These are phyloP conservation scores for Mya arenaria DNA, from an alignment of 1,140 invertebrate species.

Conservation along the genomic window DNA sequence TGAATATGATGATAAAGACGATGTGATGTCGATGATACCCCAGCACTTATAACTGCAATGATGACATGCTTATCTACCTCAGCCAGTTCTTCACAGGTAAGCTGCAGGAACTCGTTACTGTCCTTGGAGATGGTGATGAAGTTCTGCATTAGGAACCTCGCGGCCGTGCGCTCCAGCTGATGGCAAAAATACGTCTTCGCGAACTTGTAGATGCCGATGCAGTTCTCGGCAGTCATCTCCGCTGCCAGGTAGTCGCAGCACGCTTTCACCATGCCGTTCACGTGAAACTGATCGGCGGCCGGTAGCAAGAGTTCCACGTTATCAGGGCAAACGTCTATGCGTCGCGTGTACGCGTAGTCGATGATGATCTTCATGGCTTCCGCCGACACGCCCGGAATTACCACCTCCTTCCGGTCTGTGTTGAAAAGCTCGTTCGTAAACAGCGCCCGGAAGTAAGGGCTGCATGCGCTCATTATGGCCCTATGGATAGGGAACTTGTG, in stretches of 20 bases:
- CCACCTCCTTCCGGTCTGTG: conserved; percentile 82
- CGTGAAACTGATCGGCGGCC: conserved; percentile 87
- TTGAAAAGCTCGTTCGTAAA: conserved; percentile 72
- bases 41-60: too few species aligned
- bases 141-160: conserved; percentile 81
- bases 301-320: conserved; percentile 89
- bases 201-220: conserved; percentile 91
- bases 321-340: conserved; percentile 86
- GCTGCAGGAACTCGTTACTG: conserved; percentile 96
- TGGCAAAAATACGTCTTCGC: conserved; percentile 88
- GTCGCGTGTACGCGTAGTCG: too few species aligned
- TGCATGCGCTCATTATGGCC: conserved; percentile 89
- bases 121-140: conserved; percentile 89
- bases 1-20: too few species aligned
- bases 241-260: conserved; percentile 89
- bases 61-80: too few species aligned
- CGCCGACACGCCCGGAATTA: conserved; percentile 88
- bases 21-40: too few species aligned
- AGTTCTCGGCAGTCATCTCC: conserved; percentile 88
- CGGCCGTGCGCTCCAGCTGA: conserved; percentile 86
- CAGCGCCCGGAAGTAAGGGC: conserved; percentile 74
- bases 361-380: conserved; percentile 90
- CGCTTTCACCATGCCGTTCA: conserved; percentile 88
- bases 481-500: conserved; percentile 90
- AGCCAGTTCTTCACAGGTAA: conserved; percentile 95